A percentile compares a stretch with the other conserved stretches of the same genome.
Evolutionary conservation across 2,888 invertebrate genomes (phyloP).

Genomic region (Epinotia ramella): DNA sequence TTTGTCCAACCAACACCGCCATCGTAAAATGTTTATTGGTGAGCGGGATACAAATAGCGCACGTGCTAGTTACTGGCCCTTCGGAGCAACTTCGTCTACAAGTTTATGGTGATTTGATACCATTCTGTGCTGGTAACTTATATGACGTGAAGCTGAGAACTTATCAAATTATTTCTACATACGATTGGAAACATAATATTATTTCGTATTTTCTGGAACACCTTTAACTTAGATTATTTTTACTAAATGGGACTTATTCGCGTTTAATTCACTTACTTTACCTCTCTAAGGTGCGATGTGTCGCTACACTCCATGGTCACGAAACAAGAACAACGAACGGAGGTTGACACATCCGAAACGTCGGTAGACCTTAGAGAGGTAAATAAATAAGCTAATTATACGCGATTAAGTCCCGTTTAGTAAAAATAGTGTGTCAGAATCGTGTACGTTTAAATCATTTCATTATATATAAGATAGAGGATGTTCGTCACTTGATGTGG

Average conservation of each 20-base stretch:
- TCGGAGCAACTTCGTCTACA: conserved; percentile 37
- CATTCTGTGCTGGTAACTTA: conserved; percentile 76
- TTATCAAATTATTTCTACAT: conserved; percentile 19
- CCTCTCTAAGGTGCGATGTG: too few relatives aligned
- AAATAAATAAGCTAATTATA: too few relatives aligned
- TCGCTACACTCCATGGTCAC: too few relatives aligned
- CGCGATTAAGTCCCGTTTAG: too few relatives aligned
- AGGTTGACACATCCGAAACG: too few relatives aligned
- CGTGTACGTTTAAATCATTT: too few relatives aligned
- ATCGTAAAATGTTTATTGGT: neutral
- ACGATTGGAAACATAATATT: neutral
- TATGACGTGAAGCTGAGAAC: conserved; percentile 47
- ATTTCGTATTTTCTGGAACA: neutral
- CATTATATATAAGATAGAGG: neutral
- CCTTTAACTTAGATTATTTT: neutral
- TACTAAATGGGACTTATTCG: too few relatives aligned
- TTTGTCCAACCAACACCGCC: neutral
- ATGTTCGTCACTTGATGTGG: neutral
- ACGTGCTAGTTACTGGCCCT: conserved; percentile 8
- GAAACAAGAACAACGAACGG: too few relatives aligned
- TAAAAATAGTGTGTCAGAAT: too few relatives aligned
- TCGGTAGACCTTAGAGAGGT: too few relatives aligned
- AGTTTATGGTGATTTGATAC: conserved; percentile 83
- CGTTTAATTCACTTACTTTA: too few relatives aligned
- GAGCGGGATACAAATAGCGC: conserved; percentile 4